phyloP scores from a whole-genome alignment of 2,888 invertebrate genomes.

The Xanthorhoe designata region DNA sequence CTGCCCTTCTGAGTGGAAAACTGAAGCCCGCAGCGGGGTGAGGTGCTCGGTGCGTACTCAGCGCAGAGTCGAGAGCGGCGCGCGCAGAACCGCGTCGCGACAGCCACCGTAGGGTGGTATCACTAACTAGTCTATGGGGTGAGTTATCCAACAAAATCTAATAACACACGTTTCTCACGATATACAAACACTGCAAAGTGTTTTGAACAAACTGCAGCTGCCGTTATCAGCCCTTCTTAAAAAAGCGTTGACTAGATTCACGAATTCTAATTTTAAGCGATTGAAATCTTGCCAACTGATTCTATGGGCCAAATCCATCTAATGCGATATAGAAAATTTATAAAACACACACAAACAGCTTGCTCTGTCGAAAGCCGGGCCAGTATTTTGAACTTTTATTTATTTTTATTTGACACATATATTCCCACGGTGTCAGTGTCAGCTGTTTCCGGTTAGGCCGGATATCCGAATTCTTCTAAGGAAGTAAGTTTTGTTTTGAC shows the following conservation, averaged over 20 bases:
- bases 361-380: not conserved
- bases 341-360: not conserved
- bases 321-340: not conserved
- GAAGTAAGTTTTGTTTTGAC: constrained; percentile 14
- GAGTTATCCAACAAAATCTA: constrained; percentile 60
- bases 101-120: constrained; percentile 58
- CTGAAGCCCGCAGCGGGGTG: constrained; percentile 68
- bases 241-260: constrained; percentile 43
- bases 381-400: no score
- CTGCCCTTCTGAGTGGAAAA: constrained; percentile 82
- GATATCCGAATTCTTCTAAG: constrained; percentile 17
- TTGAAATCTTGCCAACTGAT: constrained; percentile 71
- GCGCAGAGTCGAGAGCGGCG: constrained; percentile 65
- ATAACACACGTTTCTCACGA: constrained; percentile 44
- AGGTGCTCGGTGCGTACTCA: constrained; percentile 72
- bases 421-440: constrained; percentile 5
- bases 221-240: constrained; percentile 38
- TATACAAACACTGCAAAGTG: constrained; percentile 26
- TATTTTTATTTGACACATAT: constrained; percentile 8
- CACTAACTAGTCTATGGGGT: no score
- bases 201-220: constrained; percentile 38
- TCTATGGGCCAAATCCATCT: constrained; percentile 40
- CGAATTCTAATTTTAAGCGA: constrained; percentile 67
- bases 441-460: constrained; percentile 30
- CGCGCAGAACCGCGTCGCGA: constrained; percentile 69